Evolutionary conservation across 1,140 invertebrate genomes (phyloP).

Genomic region (Pogonognathellus flavescens): DNA sequence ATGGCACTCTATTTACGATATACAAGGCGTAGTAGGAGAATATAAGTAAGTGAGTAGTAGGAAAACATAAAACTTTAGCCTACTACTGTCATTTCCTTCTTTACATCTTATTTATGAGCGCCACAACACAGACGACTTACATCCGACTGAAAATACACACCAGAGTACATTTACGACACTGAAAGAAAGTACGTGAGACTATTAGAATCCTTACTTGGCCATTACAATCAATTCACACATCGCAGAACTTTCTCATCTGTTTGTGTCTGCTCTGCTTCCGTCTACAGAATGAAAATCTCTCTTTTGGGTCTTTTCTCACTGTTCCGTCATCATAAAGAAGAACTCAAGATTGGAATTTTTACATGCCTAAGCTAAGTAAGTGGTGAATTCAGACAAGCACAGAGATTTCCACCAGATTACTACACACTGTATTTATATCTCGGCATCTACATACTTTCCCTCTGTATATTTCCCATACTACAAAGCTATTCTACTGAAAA

Average conservation of each 20-base stretch:
- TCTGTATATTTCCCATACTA: too few relatives aligned
- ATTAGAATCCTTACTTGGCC: neutral
- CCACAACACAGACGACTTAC: neutral
- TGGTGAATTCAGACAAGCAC: too few relatives aligned
- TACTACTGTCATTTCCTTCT: conserved; percentile 2
- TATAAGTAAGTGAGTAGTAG: neutral
- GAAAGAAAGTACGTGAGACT: conserved; percentile 3
- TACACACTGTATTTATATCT: too few relatives aligned
- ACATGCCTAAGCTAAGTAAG: neutral
- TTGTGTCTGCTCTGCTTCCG: neutral
- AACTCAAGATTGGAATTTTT: conserved; percentile 10
- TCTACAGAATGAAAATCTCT: conserved; percentile 7
- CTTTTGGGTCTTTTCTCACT: neutral
- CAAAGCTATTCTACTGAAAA: too few relatives aligned
- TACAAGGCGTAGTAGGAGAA: neutral
- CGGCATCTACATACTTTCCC: too few relatives aligned
- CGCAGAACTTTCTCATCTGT: neutral
- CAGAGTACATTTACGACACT: conserved; percentile 12
- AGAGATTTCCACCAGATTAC: too few relatives aligned
- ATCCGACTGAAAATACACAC: neutral
- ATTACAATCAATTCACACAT: conserved; percentile 13
- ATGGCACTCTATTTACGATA: neutral
- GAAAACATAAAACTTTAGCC: neutral
- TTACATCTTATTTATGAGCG: neutral
- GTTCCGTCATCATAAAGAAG: neutral